Conservation (phyloP, 2,797 vertebrate genomes). For the Sciurus carolinensis region DNA sequence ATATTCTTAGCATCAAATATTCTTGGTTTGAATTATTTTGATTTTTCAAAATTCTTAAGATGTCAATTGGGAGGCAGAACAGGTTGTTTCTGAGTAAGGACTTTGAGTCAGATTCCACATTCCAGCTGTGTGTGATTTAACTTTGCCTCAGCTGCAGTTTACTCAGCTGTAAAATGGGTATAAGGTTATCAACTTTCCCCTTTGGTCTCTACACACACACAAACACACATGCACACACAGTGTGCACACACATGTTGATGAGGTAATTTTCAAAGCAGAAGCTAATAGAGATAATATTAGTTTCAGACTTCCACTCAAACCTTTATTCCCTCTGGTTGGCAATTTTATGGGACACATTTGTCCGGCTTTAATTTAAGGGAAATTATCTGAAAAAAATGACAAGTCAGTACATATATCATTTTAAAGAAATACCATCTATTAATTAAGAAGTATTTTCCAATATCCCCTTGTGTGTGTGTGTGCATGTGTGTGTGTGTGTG, state of each 20-base stretch:
- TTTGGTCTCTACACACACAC: background rate
- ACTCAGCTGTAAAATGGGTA: background rate
- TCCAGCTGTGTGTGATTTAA: too few relatives aligned
- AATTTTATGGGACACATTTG: slow-evolving; percentile 1
- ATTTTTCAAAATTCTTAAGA: background rate
- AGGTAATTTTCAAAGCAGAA: slow-evolving; percentile 1
- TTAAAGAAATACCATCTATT: background rate
- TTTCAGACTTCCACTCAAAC: background rate
- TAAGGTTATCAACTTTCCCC: background rate
- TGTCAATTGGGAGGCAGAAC: background rate
- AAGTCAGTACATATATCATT: background rate
- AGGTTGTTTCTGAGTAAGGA: background rate
- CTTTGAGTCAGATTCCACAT: background rate
- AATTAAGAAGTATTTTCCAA: background rate
- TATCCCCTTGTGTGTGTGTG: background rate
- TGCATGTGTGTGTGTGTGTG: background rate
- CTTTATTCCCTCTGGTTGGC: background rate
- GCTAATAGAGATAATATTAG: background rate
- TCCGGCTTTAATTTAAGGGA: slow-evolving; percentile 40
- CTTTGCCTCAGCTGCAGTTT: background rate
- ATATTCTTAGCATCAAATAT: background rate
- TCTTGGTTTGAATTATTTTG: background rate
- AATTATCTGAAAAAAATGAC: background rate
- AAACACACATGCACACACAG: background rate
- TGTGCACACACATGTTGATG: background rate